Percentiles rank a stretch among this genome's conserved stretches.
Conservation (phyloP, 2,113 vertebrate species). For the Gambusia affinis region DNA sequence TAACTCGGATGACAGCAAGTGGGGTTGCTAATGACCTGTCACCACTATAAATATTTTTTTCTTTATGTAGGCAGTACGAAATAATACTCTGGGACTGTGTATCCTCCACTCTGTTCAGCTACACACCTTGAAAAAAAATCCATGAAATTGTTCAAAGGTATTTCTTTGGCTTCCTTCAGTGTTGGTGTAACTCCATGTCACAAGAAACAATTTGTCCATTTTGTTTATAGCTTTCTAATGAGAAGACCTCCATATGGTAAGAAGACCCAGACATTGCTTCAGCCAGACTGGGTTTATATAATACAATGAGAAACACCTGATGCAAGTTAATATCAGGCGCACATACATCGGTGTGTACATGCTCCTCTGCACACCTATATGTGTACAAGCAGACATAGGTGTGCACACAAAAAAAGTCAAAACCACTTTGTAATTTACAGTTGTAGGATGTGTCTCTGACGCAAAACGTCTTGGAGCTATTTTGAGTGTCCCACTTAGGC, state of each 20-base stretch:
- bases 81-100: background rate
- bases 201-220: background rate
- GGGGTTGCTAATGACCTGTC: background rate
- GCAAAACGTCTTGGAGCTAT: conserved; percentile 54
- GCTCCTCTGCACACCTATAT: background rate
- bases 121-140: background rate
- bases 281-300: conserved; percentile 14
- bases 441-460: conserved; percentile 53
- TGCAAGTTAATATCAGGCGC: conserved; percentile 37
- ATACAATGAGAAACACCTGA: conserved; percentile 49
- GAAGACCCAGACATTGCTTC: conserved; percentile 13
- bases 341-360: conserved; percentile 23
- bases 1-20: background rate
- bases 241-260: conserved; percentile 8
- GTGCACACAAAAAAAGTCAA: background rate
- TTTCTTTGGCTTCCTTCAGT: background rate
- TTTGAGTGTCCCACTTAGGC: conserved; percentile 77
- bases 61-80: too few species aligned
- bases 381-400: background rate
- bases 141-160: conserved; percentile 3
- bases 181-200: background rate
- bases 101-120: background rate
- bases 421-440: conserved; percentile 39
- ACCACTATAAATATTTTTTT: background rate
- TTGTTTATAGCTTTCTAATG: background rate